Percentiles rank a stretch among this genome's conserved stretches.
Evolutionary conservation across 2,797 vertebrate species (phyloP).

Genomic region (Scyliorhinus canicula): DNA sequence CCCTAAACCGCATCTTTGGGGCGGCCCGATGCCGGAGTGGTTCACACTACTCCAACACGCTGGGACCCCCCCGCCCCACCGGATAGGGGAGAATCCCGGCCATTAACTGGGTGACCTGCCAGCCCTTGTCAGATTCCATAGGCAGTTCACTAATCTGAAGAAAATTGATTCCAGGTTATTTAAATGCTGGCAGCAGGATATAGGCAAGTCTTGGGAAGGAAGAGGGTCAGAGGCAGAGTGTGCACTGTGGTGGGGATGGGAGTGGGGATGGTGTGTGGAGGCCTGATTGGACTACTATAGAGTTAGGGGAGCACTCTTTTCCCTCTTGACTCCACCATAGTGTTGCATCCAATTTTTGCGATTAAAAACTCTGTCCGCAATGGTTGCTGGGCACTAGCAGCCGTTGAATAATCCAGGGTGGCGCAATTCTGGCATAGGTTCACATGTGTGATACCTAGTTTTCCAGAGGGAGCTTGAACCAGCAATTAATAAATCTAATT

Average conservation of each 20-base stretch:
- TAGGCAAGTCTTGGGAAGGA: neutral
- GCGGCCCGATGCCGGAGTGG: too few relatives aligned
- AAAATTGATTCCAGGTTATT: neutral
- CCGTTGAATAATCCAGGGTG: neutral
- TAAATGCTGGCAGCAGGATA: too few relatives aligned
- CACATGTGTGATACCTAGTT: neutral
- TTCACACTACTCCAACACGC: too few relatives aligned
- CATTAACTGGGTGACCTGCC: neutral
- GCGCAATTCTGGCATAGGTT: neutral
- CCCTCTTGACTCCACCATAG: neutral
- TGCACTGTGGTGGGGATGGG: too few relatives aligned
- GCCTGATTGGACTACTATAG: neutral
- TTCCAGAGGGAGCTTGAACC: neutral
- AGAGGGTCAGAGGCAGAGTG: neutral
- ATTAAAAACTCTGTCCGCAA: neutral
- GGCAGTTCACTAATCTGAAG: neutral
- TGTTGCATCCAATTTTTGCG: neutral
- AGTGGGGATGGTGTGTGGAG: neutral
- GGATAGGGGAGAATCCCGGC: too few relatives aligned
- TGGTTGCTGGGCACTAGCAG: neutral
- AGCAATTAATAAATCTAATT: neutral
- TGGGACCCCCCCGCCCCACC: too few relatives aligned
- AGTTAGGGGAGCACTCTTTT: neutral
- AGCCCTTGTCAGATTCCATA: neutral
- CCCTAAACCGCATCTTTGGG: too few relatives aligned